A percentile compares a stretch with the other conserved stretches of the same genome.
phyloP scores from a whole-genome alignment of 2,797 vertebrate genomes.

The Phyllotis vaccarum region DNA sequence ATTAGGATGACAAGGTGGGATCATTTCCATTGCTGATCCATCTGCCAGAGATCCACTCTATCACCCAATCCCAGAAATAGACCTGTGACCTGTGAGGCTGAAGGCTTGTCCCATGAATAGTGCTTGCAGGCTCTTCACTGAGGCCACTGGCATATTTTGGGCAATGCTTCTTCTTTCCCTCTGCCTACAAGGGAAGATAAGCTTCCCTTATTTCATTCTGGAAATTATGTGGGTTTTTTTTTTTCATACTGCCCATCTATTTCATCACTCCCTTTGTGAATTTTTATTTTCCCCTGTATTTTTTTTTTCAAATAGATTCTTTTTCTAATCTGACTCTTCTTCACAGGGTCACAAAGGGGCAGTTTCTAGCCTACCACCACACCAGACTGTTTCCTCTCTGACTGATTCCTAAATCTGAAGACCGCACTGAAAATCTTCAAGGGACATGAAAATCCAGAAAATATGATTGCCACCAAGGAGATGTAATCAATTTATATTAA shows the following conservation, averaged over 20 bases:
- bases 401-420: neutral
- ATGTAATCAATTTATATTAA: neutral
- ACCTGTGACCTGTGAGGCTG: neutral
- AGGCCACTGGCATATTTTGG: too few relatives aligned
- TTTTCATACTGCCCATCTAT: neutral
- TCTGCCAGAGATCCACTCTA: neutral
- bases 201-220: neutral
- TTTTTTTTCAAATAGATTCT: neutral
- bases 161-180: neutral
- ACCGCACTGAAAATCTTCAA: neutral
- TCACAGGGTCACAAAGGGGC: neutral
- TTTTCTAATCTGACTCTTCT: neutral
- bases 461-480: neutral
- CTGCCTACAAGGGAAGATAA: too few relatives aligned
- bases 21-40: neutral
- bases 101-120: too few relatives aligned
- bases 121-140: neutral
- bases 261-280: neutral
- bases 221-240: neutral
- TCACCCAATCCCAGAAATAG: neutral
- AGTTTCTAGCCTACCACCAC: neutral
- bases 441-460: neutral
- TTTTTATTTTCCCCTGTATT: neutral
- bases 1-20: neutral
- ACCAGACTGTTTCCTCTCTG: neutral